Evolutionary conservation across 1,140 invertebrate species (phyloP).

Genomic region (Bombyx mandarina): DNA sequence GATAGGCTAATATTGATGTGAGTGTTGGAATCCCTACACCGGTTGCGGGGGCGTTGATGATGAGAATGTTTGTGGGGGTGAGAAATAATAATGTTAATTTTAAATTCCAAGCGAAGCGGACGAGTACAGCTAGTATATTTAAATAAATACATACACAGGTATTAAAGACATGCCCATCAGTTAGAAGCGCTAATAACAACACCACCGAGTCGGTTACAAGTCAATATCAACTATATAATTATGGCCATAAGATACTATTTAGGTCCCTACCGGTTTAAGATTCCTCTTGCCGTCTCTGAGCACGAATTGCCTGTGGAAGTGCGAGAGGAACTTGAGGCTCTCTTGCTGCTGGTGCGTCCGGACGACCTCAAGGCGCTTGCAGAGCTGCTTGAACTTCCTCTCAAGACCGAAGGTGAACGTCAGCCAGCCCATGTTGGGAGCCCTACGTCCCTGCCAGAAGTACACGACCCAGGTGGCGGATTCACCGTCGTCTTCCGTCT

Average conservation of each 20-base stretch:
- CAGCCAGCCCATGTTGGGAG: slow-evolving; percentile 99
- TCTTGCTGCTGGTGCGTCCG: slow-evolving; percentile 99
- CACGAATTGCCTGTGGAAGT: slow-evolving; percentile 96
- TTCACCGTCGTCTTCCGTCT: slow-evolving; percentile 74
- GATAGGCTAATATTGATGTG: too few relatives aligned
- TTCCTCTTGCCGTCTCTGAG: slow-evolving; percentile 93
- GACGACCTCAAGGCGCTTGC: slow-evolving; percentile 96
- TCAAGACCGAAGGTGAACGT: slow-evolving; percentile 99
- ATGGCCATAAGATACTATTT: background rate
- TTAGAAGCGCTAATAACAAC: too few relatives aligned
- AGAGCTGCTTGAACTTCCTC: slow-evolving; percentile 97
- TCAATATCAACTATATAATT: too few relatives aligned
- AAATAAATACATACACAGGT: too few relatives aligned
- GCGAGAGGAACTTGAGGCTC: slow-evolving; percentile 98
- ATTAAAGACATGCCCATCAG: too few relatives aligned
- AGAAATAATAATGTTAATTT: too few relatives aligned
- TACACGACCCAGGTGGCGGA: slow-evolving; percentile 96
- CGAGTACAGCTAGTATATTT: too few relatives aligned
- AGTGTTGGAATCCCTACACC: too few relatives aligned
- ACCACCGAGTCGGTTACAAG: too few relatives aligned
- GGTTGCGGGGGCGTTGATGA: too few relatives aligned
- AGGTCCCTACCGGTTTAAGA: slow-evolving; percentile 57
- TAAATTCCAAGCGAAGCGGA: too few relatives aligned
- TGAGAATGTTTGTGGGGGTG: too few relatives aligned
- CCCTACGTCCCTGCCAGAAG: slow-evolving; percentile 96